Evolutionary conservation across 2,113 vertebrate species (phyloP).

Genomic region (Hippocampus mohnikei): DNA sequence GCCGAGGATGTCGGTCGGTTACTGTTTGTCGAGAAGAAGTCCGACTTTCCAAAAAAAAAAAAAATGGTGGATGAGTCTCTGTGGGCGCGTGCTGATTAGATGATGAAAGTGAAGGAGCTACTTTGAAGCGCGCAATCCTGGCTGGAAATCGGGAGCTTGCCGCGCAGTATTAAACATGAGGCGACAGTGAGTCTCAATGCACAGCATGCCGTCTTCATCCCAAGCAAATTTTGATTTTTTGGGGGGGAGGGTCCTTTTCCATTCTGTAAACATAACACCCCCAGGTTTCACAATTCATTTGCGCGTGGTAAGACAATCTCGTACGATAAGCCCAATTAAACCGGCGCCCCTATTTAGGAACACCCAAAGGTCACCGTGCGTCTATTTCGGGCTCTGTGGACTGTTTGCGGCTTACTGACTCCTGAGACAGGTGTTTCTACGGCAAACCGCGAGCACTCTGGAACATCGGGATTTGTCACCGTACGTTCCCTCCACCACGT

Average conservation of each 20-base stretch:
- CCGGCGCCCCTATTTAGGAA: constrained; percentile 51
- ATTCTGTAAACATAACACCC: constrained; percentile 24
- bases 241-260: constrained; percentile 4
- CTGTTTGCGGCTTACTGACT: constrained; percentile 43
- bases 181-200: not conserved
- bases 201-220: not conserved
- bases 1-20: not conserved
- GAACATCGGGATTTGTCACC: constrained; percentile 32
- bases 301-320: constrained; percentile 46
- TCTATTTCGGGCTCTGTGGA: constrained; percentile 53
- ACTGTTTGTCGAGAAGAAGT: not conserved
- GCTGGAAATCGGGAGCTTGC: not conserved
- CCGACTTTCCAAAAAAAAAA: too few species aligned
- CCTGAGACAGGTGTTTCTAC: constrained; percentile 53
- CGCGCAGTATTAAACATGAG: not conserved
- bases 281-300: constrained; percentile 23
- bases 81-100: not conserved
- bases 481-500: constrained; percentile 18
- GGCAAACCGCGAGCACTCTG: constrained; percentile 3
- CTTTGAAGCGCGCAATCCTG: not conserved
- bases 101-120: not conserved
- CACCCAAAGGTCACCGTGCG: constrained; percentile 53
- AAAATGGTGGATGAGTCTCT: not conserved
- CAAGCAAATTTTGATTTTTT: not conserved
- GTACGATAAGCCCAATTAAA: constrained; percentile 50